These are phyloP conservation scores for Tetragonisca angustula DNA, from an alignment of 2,888 invertebrate genomes.

Conservation along the genomic window DNA sequence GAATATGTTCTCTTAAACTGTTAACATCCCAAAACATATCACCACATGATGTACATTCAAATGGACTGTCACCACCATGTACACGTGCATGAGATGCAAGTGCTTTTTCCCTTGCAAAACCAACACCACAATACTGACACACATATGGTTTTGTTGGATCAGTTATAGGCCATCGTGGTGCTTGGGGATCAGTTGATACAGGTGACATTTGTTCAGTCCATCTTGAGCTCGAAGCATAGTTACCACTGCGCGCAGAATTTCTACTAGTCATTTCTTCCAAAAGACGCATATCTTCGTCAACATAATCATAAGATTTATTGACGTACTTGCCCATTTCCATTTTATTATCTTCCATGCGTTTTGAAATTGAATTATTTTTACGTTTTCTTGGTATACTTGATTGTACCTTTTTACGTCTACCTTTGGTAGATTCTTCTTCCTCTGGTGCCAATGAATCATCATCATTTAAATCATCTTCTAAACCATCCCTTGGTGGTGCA, in stretches of 20 bases:
- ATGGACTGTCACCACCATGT: slow-evolving; percentile 92
- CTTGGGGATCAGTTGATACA: slow-evolving; percentile 66
- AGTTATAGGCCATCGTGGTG: slow-evolving; percentile 85
- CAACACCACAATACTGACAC: slow-evolving; percentile 90
- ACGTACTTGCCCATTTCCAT: slow-evolving; percentile 74
- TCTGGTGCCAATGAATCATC: slow-evolving; percentile 80
- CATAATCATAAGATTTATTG: slow-evolving; percentile 83
- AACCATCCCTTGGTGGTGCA: slow-evolving; percentile 87
- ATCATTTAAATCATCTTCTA: slow-evolving; percentile 86
- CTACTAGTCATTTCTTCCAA: slow-evolving; percentile 84
- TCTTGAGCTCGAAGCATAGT: slow-evolving; percentile 85
- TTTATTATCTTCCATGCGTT: slow-evolving; percentile 70
- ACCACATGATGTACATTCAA: slow-evolving; percentile 91
- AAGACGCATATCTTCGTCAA: slow-evolving; percentile 84
- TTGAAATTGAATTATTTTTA: slow-evolving; percentile 76
- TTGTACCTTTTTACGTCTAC: slow-evolving; percentile 81
- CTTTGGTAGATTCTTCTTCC: slow-evolving; percentile 78
- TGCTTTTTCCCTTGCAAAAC: slow-evolving; percentile 93
- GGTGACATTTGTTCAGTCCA: slow-evolving; percentile 77
- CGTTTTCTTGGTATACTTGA: slow-evolving; percentile 82
- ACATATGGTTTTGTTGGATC: slow-evolving; percentile 92
- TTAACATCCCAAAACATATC: slow-evolving; percentile 92
- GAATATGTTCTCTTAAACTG: slow-evolving; percentile 87
- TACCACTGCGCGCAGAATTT: slow-evolving; percentile 77
- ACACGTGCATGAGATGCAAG: slow-evolving; percentile 91